phyloP scores from a whole-genome alignment of 1,140 invertebrate species.

The Panonychus citri region DNA sequence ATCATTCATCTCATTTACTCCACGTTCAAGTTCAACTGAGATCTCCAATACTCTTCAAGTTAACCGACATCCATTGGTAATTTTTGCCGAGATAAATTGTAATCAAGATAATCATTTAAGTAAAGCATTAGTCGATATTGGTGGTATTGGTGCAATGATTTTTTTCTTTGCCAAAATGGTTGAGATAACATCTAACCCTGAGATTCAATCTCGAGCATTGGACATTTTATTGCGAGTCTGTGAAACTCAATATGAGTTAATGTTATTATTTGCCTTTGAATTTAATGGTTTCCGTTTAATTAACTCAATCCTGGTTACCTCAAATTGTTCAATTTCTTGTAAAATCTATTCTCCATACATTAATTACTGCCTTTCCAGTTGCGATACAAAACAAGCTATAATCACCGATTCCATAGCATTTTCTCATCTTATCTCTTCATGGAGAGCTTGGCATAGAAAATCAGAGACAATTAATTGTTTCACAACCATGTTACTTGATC shows the following conservation, averaged over 20 bases:
- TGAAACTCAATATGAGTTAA: constrained; percentile 2
- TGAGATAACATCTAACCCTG: neutral
- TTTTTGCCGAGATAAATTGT: neutral
- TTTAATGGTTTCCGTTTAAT: constrained; percentile 1
- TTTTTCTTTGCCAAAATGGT: constrained; percentile 8
- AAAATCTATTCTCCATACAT: neutral
- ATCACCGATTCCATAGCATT: neutral
- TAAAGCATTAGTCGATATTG: constrained; percentile 1
- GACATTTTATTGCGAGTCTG: constrained; percentile 1
- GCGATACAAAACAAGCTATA: neutral
- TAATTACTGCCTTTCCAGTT: neutral
- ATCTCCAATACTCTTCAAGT: neutral
- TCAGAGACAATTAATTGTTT: constrained; percentile 2
- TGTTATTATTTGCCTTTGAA: neutral
- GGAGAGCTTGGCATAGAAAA: constrained; percentile 5
- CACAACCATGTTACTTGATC: neutral
- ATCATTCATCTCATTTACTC: neutral
- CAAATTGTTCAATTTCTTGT: neutral
- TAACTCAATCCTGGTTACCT: neutral
- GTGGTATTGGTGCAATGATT: constrained; percentile 6
- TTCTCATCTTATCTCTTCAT: neutral
- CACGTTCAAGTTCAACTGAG: neutral
- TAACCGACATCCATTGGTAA: neutral
- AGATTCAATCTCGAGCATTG: constrained; percentile 1
- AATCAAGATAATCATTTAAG: neutral